A percentile compares a stretch with the other conserved stretches of the same genome.
Conservation (phyloP, 2,113 vertebrate genomes). For the Paratilapia polleni region DNA sequence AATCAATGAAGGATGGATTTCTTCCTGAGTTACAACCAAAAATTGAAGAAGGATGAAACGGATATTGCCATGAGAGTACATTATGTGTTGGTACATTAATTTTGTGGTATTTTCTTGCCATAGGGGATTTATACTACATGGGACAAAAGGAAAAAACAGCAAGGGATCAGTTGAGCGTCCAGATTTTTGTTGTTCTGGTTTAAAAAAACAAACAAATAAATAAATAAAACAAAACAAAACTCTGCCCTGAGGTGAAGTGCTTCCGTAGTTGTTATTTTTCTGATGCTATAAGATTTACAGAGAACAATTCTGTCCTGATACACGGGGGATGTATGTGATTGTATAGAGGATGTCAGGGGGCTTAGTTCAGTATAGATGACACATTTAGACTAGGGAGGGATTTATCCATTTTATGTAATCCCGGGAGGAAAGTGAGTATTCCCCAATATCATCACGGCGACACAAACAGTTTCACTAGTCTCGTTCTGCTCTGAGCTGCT, state of each 20-base stretch:
- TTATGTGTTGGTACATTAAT: conserved; percentile 14
- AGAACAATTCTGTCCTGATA: conserved; percentile 47
- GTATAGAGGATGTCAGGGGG: conserved; percentile 40
- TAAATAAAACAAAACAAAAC: not conserved
- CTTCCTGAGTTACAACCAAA: conserved; percentile 23
- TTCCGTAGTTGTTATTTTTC: conserved; percentile 37
- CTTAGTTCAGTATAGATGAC: conserved; percentile 53
- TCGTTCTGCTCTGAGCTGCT: conserved; percentile 30
- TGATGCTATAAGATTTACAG: conserved; percentile 21
- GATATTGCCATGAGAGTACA: not conserved
- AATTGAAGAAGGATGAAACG: conserved; percentile 25
- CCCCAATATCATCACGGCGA: conserved; percentile 25
- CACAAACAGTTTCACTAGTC: conserved; percentile 46
- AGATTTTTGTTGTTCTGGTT: conserved; percentile 2
- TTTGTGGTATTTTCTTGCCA: conserved; percentile 7
- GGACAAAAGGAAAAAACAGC: not conserved
- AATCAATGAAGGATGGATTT: conserved; percentile 41
- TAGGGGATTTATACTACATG: not conserved
- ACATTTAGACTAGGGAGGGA: conserved; percentile 56
- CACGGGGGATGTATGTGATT: conserved; percentile 24
- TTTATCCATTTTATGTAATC: conserved; percentile 66
- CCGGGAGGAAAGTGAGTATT: conserved; percentile 62
- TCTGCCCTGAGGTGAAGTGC: conserved; percentile 33
- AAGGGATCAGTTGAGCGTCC: not conserved
- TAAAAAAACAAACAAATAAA: too few species aligned